Base-by-base conservation (phyloP, 2,797 vertebrate genomes). In the Takifugu ocellatus region DNA sequence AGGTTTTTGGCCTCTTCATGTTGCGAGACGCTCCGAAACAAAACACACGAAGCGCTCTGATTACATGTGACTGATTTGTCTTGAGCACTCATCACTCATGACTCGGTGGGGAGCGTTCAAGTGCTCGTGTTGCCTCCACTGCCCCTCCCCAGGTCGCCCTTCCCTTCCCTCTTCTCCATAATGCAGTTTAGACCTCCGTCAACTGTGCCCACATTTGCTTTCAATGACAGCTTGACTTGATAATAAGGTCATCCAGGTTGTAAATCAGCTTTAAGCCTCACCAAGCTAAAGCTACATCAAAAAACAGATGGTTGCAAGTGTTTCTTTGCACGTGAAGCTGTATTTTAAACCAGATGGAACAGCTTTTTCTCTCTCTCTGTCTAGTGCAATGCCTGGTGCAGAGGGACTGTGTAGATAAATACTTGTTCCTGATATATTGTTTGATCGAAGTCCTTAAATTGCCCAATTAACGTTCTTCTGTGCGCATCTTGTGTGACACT, bases 11-110 rank as follows among this genome's bases (percentile, higher is more conserved):
- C 66, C 77, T 85, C 79, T 91, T 78, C 88, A 84, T 80, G 87
- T 87, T 82, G 87, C 89, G 88, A 86, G 89, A 90, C 84, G 79
- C 72, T 85, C 93, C 94, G 93, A 79, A 92, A 93, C 75, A 91
- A 84, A 86, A 88, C 87, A 93, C 91, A 92, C 91, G 90, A 92
- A 87, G 84, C 81, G 82, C 68, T 88, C 92, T 93, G 93, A 93
- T 94, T 94, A 92, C 91, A 73, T 25, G 17, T 48, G 46, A 48
- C 25, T 14, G 36, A 14, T 39, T 39, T 39, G 46, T 11, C 88
- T 85, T 92, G 90, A 87, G 79, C 74, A 71, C 68, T 91, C 82
- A 88, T 77, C 74, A 71, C 68, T 91, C 82, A 88, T 77, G 81
- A 85, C 66, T 81, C 72, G 68, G 66, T 57, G 82, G 94, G 94